Evolutionary conservation across 2,113 vertebrate genomes (phyloP).

Genomic region (Panurus biarmicus): DNA sequence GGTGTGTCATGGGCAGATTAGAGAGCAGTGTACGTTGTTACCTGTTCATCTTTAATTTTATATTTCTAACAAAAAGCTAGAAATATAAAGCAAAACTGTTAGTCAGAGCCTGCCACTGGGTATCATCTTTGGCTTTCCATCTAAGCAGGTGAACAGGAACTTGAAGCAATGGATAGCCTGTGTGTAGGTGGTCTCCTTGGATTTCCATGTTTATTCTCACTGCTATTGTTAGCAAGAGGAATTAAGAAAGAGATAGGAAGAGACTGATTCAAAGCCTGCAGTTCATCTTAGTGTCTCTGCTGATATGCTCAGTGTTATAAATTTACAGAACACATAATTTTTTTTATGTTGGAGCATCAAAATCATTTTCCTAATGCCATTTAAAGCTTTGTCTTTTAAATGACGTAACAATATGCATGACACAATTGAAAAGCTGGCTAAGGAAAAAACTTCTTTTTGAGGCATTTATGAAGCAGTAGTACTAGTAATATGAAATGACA

Average conservation of each 20-base stretch:
- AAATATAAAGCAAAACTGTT: not conserved
- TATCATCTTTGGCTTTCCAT: not conserved
- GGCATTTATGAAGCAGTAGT: not conserved
- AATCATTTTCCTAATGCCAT: not conserved
- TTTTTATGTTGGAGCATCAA: not conserved
- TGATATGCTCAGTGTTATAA: not conserved
- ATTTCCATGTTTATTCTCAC: conserved; percentile 11
- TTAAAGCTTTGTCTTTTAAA: not conserved
- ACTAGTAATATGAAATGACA: not conserved
- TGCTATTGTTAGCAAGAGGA: conserved; percentile 19
- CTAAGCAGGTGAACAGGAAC: conserved; percentile 17
- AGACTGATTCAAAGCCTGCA: not conserved
- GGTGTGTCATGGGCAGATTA: not conserved
- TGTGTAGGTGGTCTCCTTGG: conserved; percentile 5
- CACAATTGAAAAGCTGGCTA: not conserved
- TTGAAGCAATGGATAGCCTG: not conserved
- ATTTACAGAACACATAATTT: not conserved
- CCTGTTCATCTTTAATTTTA: not conserved
- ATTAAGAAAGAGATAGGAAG: not conserved
- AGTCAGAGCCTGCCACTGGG: not conserved
- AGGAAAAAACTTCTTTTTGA: not conserved
- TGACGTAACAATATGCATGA: not conserved
- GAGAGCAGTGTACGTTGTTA: not conserved
- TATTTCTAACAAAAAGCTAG: not conserved
- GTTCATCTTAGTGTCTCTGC: not conserved